Percentiles rank a stretch among this genome's conserved stretches.
Evolutionary conservation across 2,113 vertebrate genomes (phyloP).

Genomic region (Engystomops pustulosus): DNA sequence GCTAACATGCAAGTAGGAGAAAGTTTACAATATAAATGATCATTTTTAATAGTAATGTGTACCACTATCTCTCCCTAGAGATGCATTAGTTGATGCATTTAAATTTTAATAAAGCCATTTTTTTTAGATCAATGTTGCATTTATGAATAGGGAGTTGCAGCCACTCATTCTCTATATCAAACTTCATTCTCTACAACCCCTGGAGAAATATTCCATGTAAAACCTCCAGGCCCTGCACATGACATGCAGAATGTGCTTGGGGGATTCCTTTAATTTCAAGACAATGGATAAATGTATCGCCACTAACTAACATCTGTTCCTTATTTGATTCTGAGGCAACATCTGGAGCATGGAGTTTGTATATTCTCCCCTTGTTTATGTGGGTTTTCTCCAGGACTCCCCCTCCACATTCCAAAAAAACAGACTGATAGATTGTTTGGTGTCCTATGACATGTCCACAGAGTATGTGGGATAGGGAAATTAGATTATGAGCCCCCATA

Average conservation of each 20-base stretch:
- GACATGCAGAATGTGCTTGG: background rate
- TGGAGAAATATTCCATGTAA: too few relatives aligned
- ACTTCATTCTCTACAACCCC: too few relatives aligned
- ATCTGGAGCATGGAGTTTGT: background rate
- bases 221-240: too few relatives aligned
- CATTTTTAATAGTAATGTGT: too few relatives aligned
- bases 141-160: too few relatives aligned
- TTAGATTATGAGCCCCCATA: background rate
- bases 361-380: background rate
- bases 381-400: background rate
- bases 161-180: too few relatives aligned
- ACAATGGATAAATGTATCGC: background rate
- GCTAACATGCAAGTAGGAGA: too few relatives aligned
- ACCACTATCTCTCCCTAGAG: too few relatives aligned
- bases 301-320: background rate
- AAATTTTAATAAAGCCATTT: too few relatives aligned
- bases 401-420: background rate
- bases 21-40: too few relatives aligned
- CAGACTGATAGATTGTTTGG: background rate
- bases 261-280: background rate
- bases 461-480: background rate
- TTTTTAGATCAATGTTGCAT: too few relatives aligned
- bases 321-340: background rate
- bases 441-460: background rate
- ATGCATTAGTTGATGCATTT: too few relatives aligned